phyloP scores from a whole-genome alignment of 2,888 invertebrate genomes.

The Xestobium rufovillosum region DNA sequence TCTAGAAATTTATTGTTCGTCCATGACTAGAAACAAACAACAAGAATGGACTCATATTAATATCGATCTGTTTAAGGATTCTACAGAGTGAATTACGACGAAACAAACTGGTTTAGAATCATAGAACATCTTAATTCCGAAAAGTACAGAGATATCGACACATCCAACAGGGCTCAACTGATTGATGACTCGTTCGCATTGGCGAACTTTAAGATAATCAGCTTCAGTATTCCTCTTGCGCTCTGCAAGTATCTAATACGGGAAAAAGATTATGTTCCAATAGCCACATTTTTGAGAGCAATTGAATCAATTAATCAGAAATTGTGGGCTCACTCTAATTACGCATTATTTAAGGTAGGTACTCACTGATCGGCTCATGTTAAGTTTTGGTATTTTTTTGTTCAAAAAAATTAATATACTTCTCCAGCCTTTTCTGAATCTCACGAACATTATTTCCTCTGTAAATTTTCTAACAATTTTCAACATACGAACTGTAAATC shows the following conservation, averaged over 20 bases:
- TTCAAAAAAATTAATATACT: no score
- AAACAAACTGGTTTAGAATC: background rate
- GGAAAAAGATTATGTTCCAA: background rate
- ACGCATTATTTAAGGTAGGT: no score
- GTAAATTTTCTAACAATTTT: no score
- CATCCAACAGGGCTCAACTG: background rate
- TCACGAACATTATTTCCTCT: no score
- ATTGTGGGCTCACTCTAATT: no score
- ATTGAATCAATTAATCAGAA: no score
- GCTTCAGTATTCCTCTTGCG: background rate
- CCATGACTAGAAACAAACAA: no score
- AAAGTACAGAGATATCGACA: background rate
- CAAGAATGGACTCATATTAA: no score
- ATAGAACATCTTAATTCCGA: background rate
- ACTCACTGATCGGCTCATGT: no score
- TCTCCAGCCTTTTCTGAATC: no score
- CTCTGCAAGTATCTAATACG: background rate
- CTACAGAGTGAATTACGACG: constrained; percentile 3
- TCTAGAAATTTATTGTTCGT: background rate
- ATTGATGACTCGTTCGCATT: background rate
- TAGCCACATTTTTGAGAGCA: background rate
- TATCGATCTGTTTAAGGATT: background rate
- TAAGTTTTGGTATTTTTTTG: no score
- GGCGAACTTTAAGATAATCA: background rate
- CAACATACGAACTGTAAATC: no score